Conservation (phyloP, 2,888 invertebrate genomes). For the Nematopogon swammerdamellus region DNA sequence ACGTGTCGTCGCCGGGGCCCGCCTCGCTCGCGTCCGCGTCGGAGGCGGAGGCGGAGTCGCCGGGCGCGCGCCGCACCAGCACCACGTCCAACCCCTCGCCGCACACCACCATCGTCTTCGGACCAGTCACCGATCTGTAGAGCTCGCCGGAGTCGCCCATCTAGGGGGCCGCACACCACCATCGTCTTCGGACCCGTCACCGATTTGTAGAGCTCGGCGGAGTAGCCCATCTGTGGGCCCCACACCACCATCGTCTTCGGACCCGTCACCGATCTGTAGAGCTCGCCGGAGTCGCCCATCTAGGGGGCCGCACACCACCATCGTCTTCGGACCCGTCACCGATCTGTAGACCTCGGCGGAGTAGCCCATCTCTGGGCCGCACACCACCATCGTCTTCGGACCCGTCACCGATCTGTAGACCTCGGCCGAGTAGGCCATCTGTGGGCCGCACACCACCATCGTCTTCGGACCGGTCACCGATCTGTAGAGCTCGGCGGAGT, state of each 20-base stretch:
- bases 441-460: slow-evolving; percentile 38
- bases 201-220: slow-evolving; percentile 57
- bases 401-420: slow-evolving; percentile 59
- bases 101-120: slow-evolving; percentile 50
- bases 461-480: slow-evolving; percentile 64
- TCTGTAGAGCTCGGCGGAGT: slow-evolving; percentile 55
- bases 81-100: slow-evolving; percentile 31
- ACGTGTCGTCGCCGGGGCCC: slow-evolving; percentile 27
- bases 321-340: slow-evolving; percentile 61
- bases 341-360: slow-evolving; percentile 59
- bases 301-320: slow-evolving; percentile 38
- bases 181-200: slow-evolving; percentile 62
- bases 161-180: slow-evolving; percentile 33
- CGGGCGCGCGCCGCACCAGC: slow-evolving; percentile 31
- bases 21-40: slow-evolving; percentile 42
- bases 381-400: slow-evolving; percentile 49
- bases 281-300: slow-evolving; percentile 20
- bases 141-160: slow-evolving; percentile 27
- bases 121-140: slow-evolving; percentile 63
- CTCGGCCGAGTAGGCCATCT: no score
- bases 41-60: slow-evolving; percentile 21
- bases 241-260: slow-evolving; percentile 49
- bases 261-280: slow-evolving; percentile 59
- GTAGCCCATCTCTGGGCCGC: no score
- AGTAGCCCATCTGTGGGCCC: no score